Base-by-base conservation (phyloP, 2,888 invertebrate species). In the Drosophila meridionalis region DNA sequence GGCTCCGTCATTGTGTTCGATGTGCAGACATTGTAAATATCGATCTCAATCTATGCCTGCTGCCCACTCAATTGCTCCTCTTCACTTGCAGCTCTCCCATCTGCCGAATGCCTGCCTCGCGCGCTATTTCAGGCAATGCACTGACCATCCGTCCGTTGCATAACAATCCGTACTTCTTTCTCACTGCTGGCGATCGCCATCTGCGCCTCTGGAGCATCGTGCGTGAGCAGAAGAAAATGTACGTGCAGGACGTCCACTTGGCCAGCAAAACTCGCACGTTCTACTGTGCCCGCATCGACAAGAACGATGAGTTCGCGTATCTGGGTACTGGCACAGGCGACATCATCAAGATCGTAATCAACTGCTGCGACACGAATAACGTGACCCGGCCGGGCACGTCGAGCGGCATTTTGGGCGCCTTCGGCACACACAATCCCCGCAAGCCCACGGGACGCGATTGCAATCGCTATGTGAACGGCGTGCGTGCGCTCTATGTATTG, bases 1-100 rank as follows among this genome's bases (percentile, higher is more conserved):
- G 97, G 97, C 42, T 96, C 96, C 78, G 95, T 98, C 43, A 96
- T 98, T 50, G 95, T 98, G 2, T 98, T 97, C 96, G 96, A 98
- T 91, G 94, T 98, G 76, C 93, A 94, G 43, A 94, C 94, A 1
- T 87, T 86, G 93, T 93, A 79, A 76, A 85, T 80, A 32, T 9
- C 12, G 11, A 28, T 36, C 1, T n/a, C n/a, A 42, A 14, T 28
- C 2, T 6, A 2, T 20, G 8, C n/a, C 11, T 34, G 32, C 12
- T 50, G 38, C 14, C 28, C 50, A 9, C 11, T 36, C 36, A 11
- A 4, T 14, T 14, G 28, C 28, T 12, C 4, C 12, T 45, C 12
- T 28, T 12, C 26, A 42, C 2, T 14, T 47, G 0, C 42, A 94
- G 93, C 30, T 92, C 94, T 0, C 95, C 96, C 40, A 95, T 96